Base-by-base conservation (phyloP, 2,797 vertebrate species). In the Numenius phaeopus region DNA sequence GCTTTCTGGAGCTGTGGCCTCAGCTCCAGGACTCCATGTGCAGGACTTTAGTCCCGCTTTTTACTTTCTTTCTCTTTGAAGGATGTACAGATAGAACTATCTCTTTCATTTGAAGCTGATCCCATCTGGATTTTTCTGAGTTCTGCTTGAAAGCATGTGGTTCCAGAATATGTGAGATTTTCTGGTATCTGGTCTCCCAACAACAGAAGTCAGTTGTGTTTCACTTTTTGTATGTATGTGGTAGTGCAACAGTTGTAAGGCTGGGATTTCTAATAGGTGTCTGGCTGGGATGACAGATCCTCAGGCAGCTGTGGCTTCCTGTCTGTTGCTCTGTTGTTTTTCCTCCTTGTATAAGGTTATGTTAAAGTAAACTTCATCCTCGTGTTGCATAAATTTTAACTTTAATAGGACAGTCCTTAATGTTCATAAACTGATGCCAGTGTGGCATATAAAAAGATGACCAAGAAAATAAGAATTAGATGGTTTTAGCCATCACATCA, bases 271-370 rank as follows among this genome's bases (percentile, higher is more conserved):
- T 27, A 2, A 12, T 37, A 76, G 83, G 57, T 90, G 57, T 73
- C 95, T 76, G 72, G 49, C 87, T 91, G 47, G 42, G 71, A 11
- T 29, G 57, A 18, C 72, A 81, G 84, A 64, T 85, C 72, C 72
- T 87, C 26, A 47, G 79, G 89, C 92, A 95, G 37, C 65, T 13
- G 16, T 52, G 77, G 24, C 70, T 94, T 79, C 49, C 58, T 90
- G 6, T 3, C 65, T 86, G 23, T 17, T 82, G 62, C 71, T 78
- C n/a, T 92, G 58, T 26, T 90, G 10, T 58, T 84, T 65, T 58
- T 4, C 6, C 23, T 87, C 22, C 30, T 55, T 62, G 29, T 27
- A 2, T 61, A 40, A 82, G 21, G 14, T 67, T 49, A 8, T 57
- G 32, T 83, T 82, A 4, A 34, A 55, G 7, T 30, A 40, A 0